Base-by-base conservation (phyloP, 2,888 invertebrate species). In the Amphipoea lucens region DNA sequence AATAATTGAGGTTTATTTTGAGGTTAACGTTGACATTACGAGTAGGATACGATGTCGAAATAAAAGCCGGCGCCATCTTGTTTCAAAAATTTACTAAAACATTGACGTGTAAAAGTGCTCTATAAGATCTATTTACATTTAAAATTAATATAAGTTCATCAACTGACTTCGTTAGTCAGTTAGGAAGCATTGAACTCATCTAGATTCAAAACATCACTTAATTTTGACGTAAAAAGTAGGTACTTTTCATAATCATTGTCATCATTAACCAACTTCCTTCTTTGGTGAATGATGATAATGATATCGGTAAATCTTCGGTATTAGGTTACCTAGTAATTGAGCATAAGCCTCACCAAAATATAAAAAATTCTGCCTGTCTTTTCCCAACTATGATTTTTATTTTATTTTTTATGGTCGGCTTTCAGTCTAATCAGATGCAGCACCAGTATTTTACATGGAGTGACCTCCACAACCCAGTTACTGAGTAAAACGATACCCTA, bases 1-100 rank as follows among this genome's bases (percentile, higher is more conserved):
- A 14, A 14, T 60, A 20, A 79, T 60, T 74, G 6, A 20, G 9
- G 45, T 54, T 80, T 57, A 74, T 75, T 66, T 57, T 42, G 6
- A 29, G 4, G 12, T 3, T 14, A 5, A 62, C 20, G 4, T 63
- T 62, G 23, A 48, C 9, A 63, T 51, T 17, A 40, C 60, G 62
- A 36, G 60, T 20, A 29, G 20, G 9, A 36, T 40, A 40, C 40
- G 12, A 48, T 29, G 9, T 3, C 36, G 3, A 70, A 9, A 36
- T 11, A 20, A 72, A 40, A 20, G 3, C 4, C 1, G 11, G 9
- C 51, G 23, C 36, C 70, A 70, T 54, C 51, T 70, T 54, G 36
- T 23, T 54, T 70, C 0, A 36, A 36, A 36, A 36, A 36, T 36
- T 36, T 1, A 36, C 1, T 36, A 36, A 20, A 51, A 48, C 20